Base-by-base conservation (phyloP, 2,888 invertebrate species). In the Drosophila barbarae region DNA sequence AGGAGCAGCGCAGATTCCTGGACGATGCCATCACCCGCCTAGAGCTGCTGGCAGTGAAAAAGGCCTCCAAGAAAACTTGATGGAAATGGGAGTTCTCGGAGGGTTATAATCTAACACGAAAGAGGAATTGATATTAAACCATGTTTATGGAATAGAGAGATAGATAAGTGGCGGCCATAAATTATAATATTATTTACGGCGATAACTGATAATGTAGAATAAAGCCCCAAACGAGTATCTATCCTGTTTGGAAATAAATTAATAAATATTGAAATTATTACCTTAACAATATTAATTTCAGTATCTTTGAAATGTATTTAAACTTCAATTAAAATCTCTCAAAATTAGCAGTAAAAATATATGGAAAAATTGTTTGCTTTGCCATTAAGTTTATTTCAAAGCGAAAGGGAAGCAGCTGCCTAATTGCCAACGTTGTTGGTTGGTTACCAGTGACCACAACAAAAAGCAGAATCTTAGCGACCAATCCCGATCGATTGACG, bases 21-120 rank as follows among this genome's bases (percentile, higher is more conserved):
- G 72, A 83, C 54, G 69, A 76, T 23, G 67, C 82, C 58, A 83
- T 83, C 23, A 69, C 58, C 4, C 73, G 78, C 9, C 39, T 83
- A 58, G 84, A 83, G 39, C 59, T 36, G 5, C 54, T 85, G 36
- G 52, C 72, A 3, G 18, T 12, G 21, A 60, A 39, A 28, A 47
- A 52, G 30, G 30, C 30, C 18, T 5, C 21, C 8, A 65, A 44
- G 23, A 51, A 47, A 15, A 12, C 35, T 2, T 65, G 21, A 13
- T 21, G 21, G 34, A 28, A 35, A n/a, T n/a, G n/a, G 6, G 1
- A 5, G 10, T 4, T 15, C 0, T 1, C 15, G 15, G 15, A 36
- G 15, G 38, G 15, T 5, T 36, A 4, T 6, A 12, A 28, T 12
- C 10, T 15, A 28, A 12, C 21, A 21, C 41, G 2, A 6, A 26